Evolutionary conservation across 2,888 invertebrate genomes (phyloP).

Genomic region (Drosophila maculinotata): DNA sequence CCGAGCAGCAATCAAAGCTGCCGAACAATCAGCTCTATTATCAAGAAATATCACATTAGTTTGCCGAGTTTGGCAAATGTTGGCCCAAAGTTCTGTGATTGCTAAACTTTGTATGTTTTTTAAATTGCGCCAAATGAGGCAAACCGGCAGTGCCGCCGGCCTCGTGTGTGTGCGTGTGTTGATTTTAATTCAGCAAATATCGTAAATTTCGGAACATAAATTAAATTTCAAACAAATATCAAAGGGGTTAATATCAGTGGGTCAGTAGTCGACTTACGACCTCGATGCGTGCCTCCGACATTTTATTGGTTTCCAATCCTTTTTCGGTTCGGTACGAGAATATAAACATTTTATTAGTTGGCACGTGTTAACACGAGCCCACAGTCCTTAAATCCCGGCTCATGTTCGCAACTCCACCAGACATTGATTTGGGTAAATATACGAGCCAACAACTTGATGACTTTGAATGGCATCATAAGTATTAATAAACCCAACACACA

Average conservation of each 20-base stretch:
- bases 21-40: conserved; percentile 57
- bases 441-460: conserved; percentile 28
- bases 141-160: conserved; percentile 11
- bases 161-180: conserved; percentile 36
- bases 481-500: conserved; percentile 34
- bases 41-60: conserved; percentile 68
- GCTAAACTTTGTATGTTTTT: conserved; percentile 60
- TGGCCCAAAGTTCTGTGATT: conserved; percentile 51
- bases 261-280: conserved; percentile 43
- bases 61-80: conserved; percentile 44
- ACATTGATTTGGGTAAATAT: conserved; percentile 55
- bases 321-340: conserved; percentile 31
- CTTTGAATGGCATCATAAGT: conserved; percentile 32
- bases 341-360: conserved; percentile 77
- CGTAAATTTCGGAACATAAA: conserved; percentile 75
- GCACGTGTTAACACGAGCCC: conserved; percentile 65
- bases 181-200: conserved; percentile 70
- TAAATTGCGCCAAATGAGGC: conserved; percentile 64
- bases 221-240: conserved; percentile 70
- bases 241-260: conserved; percentile 68
- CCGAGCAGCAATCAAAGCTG: conserved; percentile 23
- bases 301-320: conserved; percentile 69
- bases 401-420: conserved; percentile 16
- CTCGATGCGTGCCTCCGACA: conserved; percentile 47
- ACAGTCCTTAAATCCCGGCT: conserved; percentile 33